Conservation (phyloP, 2,888 invertebrate genomes). For the Mactromeris polynyma region DNA sequence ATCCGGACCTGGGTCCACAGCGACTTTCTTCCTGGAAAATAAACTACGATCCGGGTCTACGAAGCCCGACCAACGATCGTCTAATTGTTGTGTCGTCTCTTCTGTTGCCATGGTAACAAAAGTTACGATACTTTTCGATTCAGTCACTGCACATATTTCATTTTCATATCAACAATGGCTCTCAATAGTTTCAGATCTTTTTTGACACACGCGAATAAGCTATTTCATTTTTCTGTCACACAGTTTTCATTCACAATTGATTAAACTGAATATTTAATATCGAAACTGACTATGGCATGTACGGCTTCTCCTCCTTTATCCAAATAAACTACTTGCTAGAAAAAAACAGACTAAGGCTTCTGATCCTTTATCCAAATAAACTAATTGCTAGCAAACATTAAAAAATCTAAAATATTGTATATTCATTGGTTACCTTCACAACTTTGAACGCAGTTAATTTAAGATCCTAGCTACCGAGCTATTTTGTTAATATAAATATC, state of each 20-base stretch:
- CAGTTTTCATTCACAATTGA: no score
- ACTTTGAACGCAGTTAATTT: background rate
- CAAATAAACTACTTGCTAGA: background rate
- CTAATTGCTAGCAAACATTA: background rate
- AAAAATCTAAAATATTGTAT: no score
- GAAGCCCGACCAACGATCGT: conserved; percentile 59
- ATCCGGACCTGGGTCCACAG: conserved; percentile 29
- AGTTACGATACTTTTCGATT: background rate
- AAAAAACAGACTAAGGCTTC: background rate
- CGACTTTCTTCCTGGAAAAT: background rate
- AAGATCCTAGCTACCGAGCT: background rate
- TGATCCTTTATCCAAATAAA: background rate
- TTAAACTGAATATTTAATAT: background rate
- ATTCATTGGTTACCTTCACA: background rate
- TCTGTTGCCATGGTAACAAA: background rate
- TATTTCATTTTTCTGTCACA: no score
- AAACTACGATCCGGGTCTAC: conserved; percentile 29
- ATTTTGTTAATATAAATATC: background rate
- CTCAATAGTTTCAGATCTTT: no score
- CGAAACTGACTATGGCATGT: no score
- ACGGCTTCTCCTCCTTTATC: no score
- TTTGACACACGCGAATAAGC: no score
- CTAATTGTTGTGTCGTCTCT: conserved; percentile 26
- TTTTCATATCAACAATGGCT: background rate
- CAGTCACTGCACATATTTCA: background rate